Percentiles rank a stretch among this genome's conserved stretches.
phyloP scores from a whole-genome alignment of 1,140 invertebrate genomes.

The Papilio helenus region DNA sequence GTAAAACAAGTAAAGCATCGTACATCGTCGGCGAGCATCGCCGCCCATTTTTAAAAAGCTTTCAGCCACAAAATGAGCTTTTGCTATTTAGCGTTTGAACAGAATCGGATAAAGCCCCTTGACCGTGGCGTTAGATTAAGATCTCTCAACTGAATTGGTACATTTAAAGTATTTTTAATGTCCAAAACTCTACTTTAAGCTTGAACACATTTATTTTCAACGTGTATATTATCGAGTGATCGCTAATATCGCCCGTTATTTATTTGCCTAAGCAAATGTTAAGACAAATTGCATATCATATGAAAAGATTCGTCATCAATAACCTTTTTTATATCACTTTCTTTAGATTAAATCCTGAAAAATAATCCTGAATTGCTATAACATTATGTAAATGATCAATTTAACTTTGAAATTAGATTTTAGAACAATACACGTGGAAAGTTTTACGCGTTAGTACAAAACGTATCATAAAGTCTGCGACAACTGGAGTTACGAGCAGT shows the following conservation, averaged over 20 bases:
- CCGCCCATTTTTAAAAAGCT: constrained; percentile 68
- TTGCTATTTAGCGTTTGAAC: constrained; percentile 72
- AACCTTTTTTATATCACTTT: no score
- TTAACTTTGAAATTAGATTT: background rate
- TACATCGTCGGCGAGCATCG: constrained; percentile 29
- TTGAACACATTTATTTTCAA: background rate
- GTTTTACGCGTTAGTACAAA: background rate
- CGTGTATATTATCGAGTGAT: background rate
- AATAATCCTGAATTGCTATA: no score
- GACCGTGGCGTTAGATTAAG: constrained; percentile 67
- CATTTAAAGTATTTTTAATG: constrained; percentile 74
- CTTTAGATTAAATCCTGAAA: no score
- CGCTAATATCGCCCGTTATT: background rate
- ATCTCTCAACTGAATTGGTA: constrained; percentile 72
- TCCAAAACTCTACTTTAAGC: constrained; percentile 37
- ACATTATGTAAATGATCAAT: background rate
- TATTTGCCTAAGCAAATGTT: background rate
- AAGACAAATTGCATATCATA: no score
- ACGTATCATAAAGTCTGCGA: background rate
- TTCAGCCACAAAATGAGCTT: constrained; percentile 73
- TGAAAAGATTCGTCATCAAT: no score
- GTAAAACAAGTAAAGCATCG: constrained; percentile 26
- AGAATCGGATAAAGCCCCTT: constrained; percentile 70
- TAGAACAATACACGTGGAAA: background rate
- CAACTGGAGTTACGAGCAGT: constrained; percentile 51